Evolutionary conservation across 2,888 invertebrate species (phyloP).

Genomic region (Beris morrisii): DNA sequence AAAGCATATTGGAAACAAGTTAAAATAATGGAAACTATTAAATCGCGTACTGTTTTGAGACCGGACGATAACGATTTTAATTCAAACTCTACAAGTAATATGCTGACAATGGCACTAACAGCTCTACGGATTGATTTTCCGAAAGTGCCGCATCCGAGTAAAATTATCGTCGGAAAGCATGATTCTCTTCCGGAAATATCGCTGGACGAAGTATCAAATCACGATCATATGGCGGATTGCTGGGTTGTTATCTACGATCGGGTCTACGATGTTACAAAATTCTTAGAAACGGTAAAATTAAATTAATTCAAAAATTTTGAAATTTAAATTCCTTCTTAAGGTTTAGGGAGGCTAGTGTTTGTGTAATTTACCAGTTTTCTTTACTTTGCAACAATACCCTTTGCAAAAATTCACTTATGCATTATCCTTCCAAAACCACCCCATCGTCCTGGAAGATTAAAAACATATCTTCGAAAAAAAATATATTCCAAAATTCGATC

Average conservation of each 20-base stretch:
- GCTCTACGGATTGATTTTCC: slow-evolving; percentile 32
- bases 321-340: no score
- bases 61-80: slow-evolving; percentile 9
- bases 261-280: slow-evolving; percentile 79
- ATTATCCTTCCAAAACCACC: no score
- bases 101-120: slow-evolving; percentile 34
- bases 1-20: background rate
- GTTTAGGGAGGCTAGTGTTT: no score
- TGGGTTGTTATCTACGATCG: slow-evolving; percentile 88
- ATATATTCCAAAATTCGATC: no score
- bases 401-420: no score
- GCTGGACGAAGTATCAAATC: slow-evolving; percentile 75
- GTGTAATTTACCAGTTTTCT: no score
- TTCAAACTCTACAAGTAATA: slow-evolving; percentile 6
- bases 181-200: slow-evolving; percentile 57
- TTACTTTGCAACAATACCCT: no score
- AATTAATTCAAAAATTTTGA: background rate
- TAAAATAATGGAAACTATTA: slow-evolving; percentile 6
- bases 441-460: no score
- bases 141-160: slow-evolving; percentile 27
- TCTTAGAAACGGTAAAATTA: slow-evolving; percentile 66
- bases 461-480: no score
- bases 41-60: slow-evolving; percentile 2
- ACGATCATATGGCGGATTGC: slow-evolving; percentile 73
- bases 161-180: slow-evolving; percentile 17